A percentile compares a stretch with the other conserved stretches of the same genome.
phyloP scores from a whole-genome alignment of 2,113 vertebrate genomes.

The Ictidomys tridecemlineatus region DNA sequence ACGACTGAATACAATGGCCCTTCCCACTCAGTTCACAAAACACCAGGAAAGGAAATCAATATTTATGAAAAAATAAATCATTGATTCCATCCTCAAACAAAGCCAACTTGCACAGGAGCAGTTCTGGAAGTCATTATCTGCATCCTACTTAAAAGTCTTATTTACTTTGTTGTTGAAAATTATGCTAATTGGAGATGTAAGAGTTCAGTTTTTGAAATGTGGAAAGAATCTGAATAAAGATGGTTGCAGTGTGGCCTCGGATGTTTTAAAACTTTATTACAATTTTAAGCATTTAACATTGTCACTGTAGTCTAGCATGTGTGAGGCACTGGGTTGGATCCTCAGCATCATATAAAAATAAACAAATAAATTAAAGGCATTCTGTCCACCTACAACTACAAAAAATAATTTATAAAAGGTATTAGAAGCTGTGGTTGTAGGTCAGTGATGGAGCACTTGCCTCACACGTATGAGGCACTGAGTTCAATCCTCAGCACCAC shows the following conservation, averaged over 20 bases:
- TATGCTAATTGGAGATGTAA: conserved; percentile 39
- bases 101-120: conserved; percentile 33
- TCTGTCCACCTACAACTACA: too few relatives aligned
- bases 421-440: neutral
- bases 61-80: conserved; percentile 72
- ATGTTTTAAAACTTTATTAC: neutral
- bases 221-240: neutral
- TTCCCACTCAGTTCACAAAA: conserved; percentile 61
- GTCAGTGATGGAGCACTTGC: too few relatives aligned
- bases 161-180: conserved; percentile 66
- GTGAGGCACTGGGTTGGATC: too few relatives aligned
- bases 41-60: conserved; percentile 66
- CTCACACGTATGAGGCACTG: too few relatives aligned
- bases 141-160: conserved; percentile 49
- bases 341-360: too few relatives aligned
- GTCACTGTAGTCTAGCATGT: neutral
- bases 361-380: too few relatives aligned
- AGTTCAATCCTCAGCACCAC: too few relatives aligned
- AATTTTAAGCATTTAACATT: conserved; percentile 1
- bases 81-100: conserved; percentile 66
- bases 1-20: neutral
- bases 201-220: conserved; percentile 33
- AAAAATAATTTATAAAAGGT: too few relatives aligned
- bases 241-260: neutral
- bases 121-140: conserved; percentile 45